phyloP scores from a whole-genome alignment of 2,113 vertebrate genomes.

The Elachura formosa region DNA sequence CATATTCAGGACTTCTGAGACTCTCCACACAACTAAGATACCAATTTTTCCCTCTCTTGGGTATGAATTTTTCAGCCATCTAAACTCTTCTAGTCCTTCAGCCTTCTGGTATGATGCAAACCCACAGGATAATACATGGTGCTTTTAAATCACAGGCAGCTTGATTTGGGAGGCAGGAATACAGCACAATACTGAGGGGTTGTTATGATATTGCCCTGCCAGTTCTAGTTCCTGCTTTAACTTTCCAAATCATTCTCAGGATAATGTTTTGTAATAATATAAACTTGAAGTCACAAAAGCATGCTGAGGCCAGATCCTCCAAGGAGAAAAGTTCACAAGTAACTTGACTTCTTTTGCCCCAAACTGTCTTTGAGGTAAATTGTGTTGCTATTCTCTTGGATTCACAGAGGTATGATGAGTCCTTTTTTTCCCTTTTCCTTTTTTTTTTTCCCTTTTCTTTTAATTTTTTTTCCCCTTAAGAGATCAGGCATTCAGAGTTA shows the following conservation, averaged over 20 bases:
- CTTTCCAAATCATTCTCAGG: background rate
- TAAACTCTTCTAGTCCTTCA: background rate
- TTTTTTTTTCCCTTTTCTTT: rapidly evolving
- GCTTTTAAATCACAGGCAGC: background rate
- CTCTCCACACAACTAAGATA: background rate
- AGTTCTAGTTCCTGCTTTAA: background rate
- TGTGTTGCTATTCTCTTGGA: background rate
- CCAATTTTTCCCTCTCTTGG: background rate
- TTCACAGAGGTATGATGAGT: background rate
- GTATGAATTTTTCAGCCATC: background rate
- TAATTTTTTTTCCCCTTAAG: background rate
- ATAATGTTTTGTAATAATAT: background rate
- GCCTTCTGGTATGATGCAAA: background rate
- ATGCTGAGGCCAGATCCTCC: background rate
- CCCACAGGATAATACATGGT: rapidly evolving
- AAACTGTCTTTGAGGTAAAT: background rate
- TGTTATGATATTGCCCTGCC: background rate
- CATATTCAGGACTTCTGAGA: background rate
- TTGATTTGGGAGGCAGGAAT: background rate
- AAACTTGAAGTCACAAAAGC: background rate
- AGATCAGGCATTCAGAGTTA: constrained; percentile 37
- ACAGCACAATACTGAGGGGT: background rate
- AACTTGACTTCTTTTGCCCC: background rate
- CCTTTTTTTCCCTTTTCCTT: rapidly evolving
- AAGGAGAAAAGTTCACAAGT: background rate